Conservation (phyloP, 2,797 vertebrate species). For the Girardinus metallicus region DNA sequence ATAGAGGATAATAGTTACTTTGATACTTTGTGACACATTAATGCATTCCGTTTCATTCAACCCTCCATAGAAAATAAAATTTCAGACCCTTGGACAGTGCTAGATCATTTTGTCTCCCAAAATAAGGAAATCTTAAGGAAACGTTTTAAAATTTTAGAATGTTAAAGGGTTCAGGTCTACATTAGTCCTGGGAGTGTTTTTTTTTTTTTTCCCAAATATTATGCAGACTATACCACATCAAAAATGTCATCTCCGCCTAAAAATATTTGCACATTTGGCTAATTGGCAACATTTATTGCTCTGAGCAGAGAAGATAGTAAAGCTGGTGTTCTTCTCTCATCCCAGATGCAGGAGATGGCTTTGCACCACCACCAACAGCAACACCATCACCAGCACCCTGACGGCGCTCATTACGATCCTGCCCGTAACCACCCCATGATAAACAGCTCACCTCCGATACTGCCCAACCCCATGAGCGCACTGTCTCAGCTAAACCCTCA, state of each 20-base stretch:
- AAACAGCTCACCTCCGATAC: constrained; percentile 89
- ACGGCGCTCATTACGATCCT: constrained; percentile 89
- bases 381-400: constrained; percentile 79
- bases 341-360: constrained; percentile 98
- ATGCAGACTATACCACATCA: neutral
- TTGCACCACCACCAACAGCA: constrained; percentile 83
- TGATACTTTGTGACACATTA: neutral
- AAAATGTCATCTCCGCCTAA: constrained; percentile 50
- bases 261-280: constrained; percentile 65
- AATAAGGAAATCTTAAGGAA: neutral
- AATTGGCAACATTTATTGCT: constrained; percentile 65
- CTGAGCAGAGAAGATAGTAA: constrained; percentile 74
- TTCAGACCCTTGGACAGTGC: neutral
- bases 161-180: neutral
- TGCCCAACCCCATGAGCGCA: constrained; percentile 91
- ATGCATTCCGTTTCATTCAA: neutral
- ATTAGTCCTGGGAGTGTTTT: neutral
- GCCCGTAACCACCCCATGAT: constrained; percentile 90
- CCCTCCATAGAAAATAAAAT: neutral
- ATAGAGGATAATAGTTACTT: neutral
- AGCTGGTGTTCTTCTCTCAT: constrained; percentile 87
- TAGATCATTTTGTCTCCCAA: neutral
- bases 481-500: constrained; percentile 97
- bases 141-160: neutral
- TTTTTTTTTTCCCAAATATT: neutral